Conservation (phyloP, 2,113 vertebrate species). For the Etheostoma cragini region DNA sequence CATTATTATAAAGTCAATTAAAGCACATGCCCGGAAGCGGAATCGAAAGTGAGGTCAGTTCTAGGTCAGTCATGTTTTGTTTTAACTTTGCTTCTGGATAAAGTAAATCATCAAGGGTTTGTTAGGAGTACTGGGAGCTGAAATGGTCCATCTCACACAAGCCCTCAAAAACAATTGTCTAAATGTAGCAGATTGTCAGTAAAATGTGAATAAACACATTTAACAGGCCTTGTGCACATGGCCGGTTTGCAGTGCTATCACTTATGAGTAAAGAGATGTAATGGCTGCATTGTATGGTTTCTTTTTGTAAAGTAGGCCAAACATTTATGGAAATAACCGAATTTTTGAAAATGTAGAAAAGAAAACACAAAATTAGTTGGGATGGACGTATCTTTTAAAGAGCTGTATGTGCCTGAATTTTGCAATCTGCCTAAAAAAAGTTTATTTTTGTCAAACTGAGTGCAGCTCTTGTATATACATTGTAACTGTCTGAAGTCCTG, state of each 20-base stretch:
- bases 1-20: constrained; percentile 11
- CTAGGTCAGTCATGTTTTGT: constrained; percentile 43
- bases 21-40: constrained; percentile 32
- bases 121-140: constrained; percentile 33
- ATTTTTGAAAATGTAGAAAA: constrained; percentile 4
- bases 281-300: not conserved
- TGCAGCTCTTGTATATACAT: constrained; percentile 50
- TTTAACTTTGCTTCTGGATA: constrained; percentile 54
- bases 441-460: constrained; percentile 42
- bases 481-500: constrained; percentile 48
- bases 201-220: constrained; percentile 33
- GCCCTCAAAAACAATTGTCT: constrained; percentile 9
- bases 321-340: not conserved
- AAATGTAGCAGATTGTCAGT: not conserved
- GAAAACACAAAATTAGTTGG: not conserved
- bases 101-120: constrained; percentile 44
- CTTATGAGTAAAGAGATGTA: not conserved
- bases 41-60: constrained; percentile 45
- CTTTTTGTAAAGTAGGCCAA: not conserved
- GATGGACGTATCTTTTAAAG: constrained; percentile 2
- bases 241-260: not conserved
- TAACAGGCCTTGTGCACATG: not conserved
- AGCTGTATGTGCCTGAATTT: constrained; percentile 23
- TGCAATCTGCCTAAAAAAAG: constrained; percentile 26
- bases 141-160: constrained; percentile 33